Percentiles rank a stretch among this genome's conserved stretches.
Evolutionary conservation across 1,140 invertebrate species (phyloP).

Genomic region (Acromyrmex heyeri): DNA sequence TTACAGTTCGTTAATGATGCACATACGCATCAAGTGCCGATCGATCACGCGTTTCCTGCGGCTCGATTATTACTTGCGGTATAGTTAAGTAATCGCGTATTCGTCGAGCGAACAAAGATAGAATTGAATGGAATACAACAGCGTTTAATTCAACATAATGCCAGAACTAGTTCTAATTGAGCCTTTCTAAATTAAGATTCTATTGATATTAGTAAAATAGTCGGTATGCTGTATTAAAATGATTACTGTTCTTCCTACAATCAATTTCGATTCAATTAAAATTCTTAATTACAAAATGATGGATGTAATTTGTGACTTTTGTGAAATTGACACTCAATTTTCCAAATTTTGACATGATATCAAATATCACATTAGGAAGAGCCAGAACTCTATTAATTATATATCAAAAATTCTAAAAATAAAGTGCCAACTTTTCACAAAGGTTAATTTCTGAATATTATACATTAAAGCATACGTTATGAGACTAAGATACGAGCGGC

Average conservation of each 20-base stretch:
- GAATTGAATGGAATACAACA: conserved; percentile 22
- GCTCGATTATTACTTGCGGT: conserved; percentile 29
- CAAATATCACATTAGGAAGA: too few species aligned
- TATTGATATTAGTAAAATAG: not conserved
- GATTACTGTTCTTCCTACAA: not conserved
- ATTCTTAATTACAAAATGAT: not conserved
- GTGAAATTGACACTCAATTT: too few species aligned
- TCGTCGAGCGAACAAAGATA: conserved; percentile 14
- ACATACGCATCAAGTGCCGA: conserved; percentile 27
- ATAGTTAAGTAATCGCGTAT: conserved; percentile 20
- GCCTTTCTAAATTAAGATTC: not conserved
- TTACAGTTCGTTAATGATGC: conserved; percentile 54
- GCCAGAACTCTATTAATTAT: too few species aligned
- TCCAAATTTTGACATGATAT: too few species aligned
- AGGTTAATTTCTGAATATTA: not conserved
- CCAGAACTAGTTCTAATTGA: not conserved
- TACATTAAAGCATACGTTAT: not conserved
- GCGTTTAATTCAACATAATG: not conserved
- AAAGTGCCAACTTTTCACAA: too few species aligned
- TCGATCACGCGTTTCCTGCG: conserved; percentile 37
- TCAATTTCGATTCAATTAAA: not conserved
- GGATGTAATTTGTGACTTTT: not conserved
- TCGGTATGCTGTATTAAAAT: too few species aligned
- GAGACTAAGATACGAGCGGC: not conserved
- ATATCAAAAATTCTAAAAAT: too few species aligned